These are phyloP conservation scores for Mionectes macconnelli DNA, from an alignment of 2,113 vertebrate species.

Conservation along the genomic window DNA sequence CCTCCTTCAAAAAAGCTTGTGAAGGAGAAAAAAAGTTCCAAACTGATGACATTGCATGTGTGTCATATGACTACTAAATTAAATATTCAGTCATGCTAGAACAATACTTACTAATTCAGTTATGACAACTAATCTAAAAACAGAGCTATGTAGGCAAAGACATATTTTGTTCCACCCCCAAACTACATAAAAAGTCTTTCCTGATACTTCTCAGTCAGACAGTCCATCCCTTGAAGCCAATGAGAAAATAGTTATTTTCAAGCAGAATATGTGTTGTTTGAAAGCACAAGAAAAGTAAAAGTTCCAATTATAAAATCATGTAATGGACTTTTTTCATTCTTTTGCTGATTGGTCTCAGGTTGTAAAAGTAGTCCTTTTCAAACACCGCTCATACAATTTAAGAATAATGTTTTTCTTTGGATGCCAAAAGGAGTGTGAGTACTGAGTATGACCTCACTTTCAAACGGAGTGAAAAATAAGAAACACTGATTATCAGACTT, in stretches of 20 bases:
- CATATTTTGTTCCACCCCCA: background rate
- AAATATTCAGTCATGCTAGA: background rate
- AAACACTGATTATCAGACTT: background rate
- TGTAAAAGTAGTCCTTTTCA: background rate
- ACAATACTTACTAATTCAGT: background rate
- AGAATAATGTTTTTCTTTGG: background rate
- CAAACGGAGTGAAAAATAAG: background rate
- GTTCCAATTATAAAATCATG: background rate
- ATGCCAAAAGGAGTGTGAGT: background rate
- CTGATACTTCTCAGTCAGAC: background rate
- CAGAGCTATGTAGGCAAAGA: background rate
- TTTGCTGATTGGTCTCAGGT: background rate
- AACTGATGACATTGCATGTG: background rate
- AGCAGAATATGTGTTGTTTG: background rate
- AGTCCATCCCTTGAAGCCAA: background rate
- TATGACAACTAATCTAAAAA: background rate
- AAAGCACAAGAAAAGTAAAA: background rate
- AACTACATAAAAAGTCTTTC: background rate
- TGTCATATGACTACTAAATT: background rate
- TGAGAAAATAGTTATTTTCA: background rate
- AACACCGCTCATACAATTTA: background rate
- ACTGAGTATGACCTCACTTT: background rate
- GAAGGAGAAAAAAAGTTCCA: background rate
- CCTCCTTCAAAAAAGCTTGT: background rate
- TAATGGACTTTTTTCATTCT: background rate